Evolutionary conservation across 2,888 invertebrate genomes (phyloP).

Genomic region (Synergus itoensis): DNA sequence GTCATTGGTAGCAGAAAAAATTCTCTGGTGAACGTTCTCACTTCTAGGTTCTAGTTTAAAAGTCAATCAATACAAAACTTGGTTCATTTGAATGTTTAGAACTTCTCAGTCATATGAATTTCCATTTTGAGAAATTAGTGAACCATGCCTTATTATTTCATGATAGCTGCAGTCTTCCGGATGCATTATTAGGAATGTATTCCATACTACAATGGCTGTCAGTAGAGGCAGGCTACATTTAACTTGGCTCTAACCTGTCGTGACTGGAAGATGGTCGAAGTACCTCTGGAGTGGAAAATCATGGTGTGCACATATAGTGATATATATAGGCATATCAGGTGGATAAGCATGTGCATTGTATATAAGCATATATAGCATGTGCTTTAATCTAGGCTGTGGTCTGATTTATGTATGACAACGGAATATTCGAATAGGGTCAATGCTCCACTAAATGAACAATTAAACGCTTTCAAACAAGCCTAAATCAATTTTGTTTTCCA

Average conservation of each 20-base stretch:
- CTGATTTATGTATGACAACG: constrained; percentile 17
- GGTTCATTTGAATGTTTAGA: no score
- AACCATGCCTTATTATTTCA: not conserved
- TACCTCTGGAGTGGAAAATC: constrained; percentile 32
- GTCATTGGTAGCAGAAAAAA: no score
- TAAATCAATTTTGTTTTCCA: constrained; percentile 2
- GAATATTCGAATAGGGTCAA: constrained; percentile 20
- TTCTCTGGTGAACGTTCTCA: no score
- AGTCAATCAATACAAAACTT: no score
- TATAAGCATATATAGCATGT: constrained; percentile 4
- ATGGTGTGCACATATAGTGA: constrained; percentile 22
- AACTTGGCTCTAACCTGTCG: constrained; percentile 31
- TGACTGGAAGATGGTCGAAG: constrained; percentile 36
- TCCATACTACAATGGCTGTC: constrained; percentile 23
- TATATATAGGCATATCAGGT: not conserved
- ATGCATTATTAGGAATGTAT: constrained; percentile 28
- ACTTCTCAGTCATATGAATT: not conserved
- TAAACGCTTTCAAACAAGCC: not conserved
- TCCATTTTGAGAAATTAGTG: not conserved
- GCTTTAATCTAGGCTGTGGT: not conserved
- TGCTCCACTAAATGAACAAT: constrained; percentile 12
- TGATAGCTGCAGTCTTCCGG: not conserved
- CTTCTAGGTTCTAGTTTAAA: no score
- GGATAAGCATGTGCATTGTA: constrained; percentile 1
- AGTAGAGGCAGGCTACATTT: constrained; percentile 12